Evolutionary conservation across 2,113 vertebrate genomes (phyloP).

Genomic region (Larimichthys polyactis): DNA sequence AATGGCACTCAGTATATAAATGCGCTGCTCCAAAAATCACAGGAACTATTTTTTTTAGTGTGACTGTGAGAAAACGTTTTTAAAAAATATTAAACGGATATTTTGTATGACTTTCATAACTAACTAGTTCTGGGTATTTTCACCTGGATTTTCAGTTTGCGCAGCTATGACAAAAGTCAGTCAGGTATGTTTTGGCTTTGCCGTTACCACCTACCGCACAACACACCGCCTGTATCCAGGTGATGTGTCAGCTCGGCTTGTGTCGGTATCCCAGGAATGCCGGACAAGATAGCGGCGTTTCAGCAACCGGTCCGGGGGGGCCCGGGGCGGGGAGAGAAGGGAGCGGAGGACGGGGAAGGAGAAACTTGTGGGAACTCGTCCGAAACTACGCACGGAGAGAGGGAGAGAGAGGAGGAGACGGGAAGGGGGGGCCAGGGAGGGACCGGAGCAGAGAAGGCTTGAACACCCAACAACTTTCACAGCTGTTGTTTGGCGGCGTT

Average conservation of each 20-base stretch:
- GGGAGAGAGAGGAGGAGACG: not conserved
- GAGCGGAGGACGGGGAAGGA: constrained; percentile 20
- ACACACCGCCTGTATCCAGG: constrained; percentile 47
- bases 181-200: not conserved
- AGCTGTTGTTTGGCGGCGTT: constrained; percentile 54
- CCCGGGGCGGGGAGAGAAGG: constrained; percentile 50
- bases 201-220: not conserved
- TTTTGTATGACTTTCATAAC: not conserved
- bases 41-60: not conserved
- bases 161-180: not conserved
- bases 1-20: not conserved
- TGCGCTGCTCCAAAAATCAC: not conserved
- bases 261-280: constrained; percentile 79
- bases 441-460: constrained; percentile 16
- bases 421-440: constrained; percentile 43
- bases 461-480: not conserved
- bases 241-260: constrained; percentile 49
- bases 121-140: not conserved
- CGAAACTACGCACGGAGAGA: constrained; percentile 23
- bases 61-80: not conserved
- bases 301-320: constrained; percentile 28
- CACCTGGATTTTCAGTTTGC: not conserved
- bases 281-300: constrained; percentile 50
- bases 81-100: not conserved
- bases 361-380: constrained; percentile 78